A percentile compares a stretch with the other conserved stretches of the same genome.
Conservation (phyloP, 2,113 vertebrate genomes). For the Oostethus manadensis region DNA sequence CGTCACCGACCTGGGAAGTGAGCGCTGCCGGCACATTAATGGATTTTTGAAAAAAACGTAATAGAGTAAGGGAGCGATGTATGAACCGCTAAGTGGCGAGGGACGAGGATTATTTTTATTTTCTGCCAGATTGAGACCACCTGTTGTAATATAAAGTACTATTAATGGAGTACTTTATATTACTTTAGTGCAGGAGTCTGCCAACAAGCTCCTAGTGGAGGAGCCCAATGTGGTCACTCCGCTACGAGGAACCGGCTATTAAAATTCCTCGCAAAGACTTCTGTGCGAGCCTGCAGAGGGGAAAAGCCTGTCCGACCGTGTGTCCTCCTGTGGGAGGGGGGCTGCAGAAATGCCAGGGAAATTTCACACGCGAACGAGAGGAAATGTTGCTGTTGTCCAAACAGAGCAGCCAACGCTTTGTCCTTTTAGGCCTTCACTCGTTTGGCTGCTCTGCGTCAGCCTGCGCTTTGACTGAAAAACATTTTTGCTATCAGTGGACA, state of each 20-base stretch:
- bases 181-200: not conserved
- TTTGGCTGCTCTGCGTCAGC: no score
- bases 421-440: no score
- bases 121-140: not conserved
- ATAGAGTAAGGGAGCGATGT: no score
- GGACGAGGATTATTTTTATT: no score
- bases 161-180: not conserved
- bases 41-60: no score
- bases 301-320: slow-evolving; percentile 33
- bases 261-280: slow-evolving; percentile 57
- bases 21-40: no score
- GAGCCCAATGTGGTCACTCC: slow-evolving; percentile 27
- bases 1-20: no score
- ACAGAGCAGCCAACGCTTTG: not conserved
- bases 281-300: slow-evolving; percentile 17
- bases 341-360: slow-evolving; percentile 50
- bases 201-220: slow-evolving; percentile 11
- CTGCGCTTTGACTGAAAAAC: no score
- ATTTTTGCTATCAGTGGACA: no score
- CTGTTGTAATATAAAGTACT: not conserved
- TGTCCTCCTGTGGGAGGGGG: slow-evolving; percentile 6
- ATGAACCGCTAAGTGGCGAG: no score
- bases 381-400: slow-evolving; percentile 28
- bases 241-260: slow-evolving; percentile 37
- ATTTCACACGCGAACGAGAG: slow-evolving; percentile 58